Evolutionary conservation across 1,140 invertebrate genomes (phyloP).

Genomic region (Formica exsecta): DNA sequence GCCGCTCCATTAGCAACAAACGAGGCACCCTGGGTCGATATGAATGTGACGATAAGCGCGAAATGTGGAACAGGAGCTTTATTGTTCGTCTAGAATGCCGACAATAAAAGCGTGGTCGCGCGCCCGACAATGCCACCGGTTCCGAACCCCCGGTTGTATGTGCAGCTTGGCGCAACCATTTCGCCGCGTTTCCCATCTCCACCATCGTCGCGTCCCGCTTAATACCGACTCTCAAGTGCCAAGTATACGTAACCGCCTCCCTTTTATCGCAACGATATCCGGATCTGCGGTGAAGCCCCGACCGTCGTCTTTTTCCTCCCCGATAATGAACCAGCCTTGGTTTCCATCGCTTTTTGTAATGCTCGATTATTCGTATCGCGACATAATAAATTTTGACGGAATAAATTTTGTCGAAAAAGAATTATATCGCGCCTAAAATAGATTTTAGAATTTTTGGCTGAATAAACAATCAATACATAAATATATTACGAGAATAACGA

Average conservation of each 20-base stretch:
- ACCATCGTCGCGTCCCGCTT: constrained; percentile 6
- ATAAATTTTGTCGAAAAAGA: not conserved
- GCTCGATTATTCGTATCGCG: not conserved
- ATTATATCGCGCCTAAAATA: not conserved
- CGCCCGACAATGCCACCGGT: constrained; percentile 71
- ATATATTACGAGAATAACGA: not conserved
- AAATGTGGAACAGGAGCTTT: constrained; percentile 79
- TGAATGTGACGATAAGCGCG: constrained; percentile 76
- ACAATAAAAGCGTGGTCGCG: constrained; percentile 77
- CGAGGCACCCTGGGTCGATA: constrained; percentile 71
- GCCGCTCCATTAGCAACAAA: constrained; percentile 76
- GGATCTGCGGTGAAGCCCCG: constrained; percentile 9
- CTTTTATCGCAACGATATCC: constrained; percentile 61
- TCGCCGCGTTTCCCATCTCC: not conserved
- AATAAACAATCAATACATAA: not conserved
- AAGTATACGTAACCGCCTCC: constrained; percentile 44
- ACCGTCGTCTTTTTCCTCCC: constrained; percentile 26
- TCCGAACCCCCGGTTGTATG: constrained; percentile 43
- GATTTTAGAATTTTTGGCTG: not conserved
- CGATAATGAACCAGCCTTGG: constrained; percentile 38
- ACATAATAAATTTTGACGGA: not conserved
- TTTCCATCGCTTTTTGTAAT: not conserved
- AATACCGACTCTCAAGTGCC: constrained; percentile 47
- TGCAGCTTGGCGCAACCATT: constrained; percentile 28
- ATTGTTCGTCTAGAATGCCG: constrained; percentile 79